Conservation (phyloP, 2,797 vertebrate genomes). For the Coregonus sp. region DNA sequence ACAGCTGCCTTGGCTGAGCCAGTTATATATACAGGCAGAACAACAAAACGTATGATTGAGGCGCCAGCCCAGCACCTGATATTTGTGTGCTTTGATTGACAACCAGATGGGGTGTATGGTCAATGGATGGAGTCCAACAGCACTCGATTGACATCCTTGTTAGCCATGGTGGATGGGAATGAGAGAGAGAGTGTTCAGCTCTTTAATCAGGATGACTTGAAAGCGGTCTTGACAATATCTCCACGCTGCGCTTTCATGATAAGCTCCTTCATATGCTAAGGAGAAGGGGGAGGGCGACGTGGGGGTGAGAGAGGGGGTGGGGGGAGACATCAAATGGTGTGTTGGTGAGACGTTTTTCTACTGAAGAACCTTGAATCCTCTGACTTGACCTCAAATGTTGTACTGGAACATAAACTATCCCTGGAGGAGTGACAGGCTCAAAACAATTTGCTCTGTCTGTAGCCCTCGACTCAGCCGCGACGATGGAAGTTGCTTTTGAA, state of each 20-base stretch:
- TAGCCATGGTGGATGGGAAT: slow-evolving; percentile 60
- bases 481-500: slow-evolving; percentile 39
- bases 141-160: slow-evolving; percentile 70
- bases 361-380: slow-evolving; percentile 67
- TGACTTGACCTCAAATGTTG: slow-evolving; percentile 69
- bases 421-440: slow-evolving; percentile 57
- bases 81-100: slow-evolving; percentile 75
- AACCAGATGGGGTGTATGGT: slow-evolving; percentile 71
- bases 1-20: slow-evolving; percentile 47
- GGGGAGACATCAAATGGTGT: slow-evolving; percentile 62
- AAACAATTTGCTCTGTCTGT: slow-evolving; percentile 44
- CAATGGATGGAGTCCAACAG: slow-evolving; percentile 68
- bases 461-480: slow-evolving; percentile 36
- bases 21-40: slow-evolving; percentile 63
- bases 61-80: slow-evolving; percentile 66
- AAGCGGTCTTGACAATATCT: slow-evolving; percentile 79
- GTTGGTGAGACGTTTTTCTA: slow-evolving; percentile 62
- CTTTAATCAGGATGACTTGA: slow-evolving; percentile 78
- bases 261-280: slow-evolving; percentile 60
- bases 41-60: slow-evolving; percentile 76
- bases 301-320: neutral
- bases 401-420: slow-evolving; percentile 51
- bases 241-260: slow-evolving; percentile 77
- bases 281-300: slow-evolving; percentile 30
- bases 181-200: slow-evolving; percentile 64